Conservation (phyloP, 2,113 vertebrate species). For the Acrocephalus arundinaceus region DNA sequence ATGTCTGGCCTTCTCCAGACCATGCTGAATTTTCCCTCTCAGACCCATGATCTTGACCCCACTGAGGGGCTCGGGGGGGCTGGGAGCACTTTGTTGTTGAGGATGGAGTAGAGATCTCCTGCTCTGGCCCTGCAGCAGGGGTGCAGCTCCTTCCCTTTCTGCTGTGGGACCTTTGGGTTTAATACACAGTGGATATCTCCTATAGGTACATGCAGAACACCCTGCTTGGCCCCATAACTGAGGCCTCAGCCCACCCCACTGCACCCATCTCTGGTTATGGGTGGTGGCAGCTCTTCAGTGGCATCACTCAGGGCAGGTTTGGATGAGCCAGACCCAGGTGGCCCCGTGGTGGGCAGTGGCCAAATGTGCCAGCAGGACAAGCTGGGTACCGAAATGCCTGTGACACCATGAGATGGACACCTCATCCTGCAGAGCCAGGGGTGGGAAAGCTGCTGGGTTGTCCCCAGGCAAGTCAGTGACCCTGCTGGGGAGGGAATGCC, state of each 20-base stretch:
- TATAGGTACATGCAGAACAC: neutral
- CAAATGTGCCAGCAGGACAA: neutral
- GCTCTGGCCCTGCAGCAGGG: neutral
- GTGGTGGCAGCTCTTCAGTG: neutral
- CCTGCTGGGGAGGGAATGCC: neutral
- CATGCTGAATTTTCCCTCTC: neutral
- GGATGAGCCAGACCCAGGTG: neutral
- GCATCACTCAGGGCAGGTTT: neutral
- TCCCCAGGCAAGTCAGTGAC: neutral
- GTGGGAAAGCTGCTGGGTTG: neutral
- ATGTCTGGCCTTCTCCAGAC: neutral
- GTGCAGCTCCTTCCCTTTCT: neutral
- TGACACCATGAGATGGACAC: neutral
- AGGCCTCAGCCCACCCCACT: neutral
- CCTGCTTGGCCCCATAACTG: too few relatives aligned
- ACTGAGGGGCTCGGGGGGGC: accelerated
- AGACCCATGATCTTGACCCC: neutral
- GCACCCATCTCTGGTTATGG: neutral
- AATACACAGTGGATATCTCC: accelerated
- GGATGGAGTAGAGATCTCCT: neutral
- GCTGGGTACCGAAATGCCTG: neutral
- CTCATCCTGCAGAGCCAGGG: neutral
- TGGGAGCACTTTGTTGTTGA: neutral
- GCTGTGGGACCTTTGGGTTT: neutral
- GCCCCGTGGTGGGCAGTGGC: neutral